phyloP scores from a whole-genome alignment of 2,797 vertebrate species.

The Amphiprion clarkii region DNA sequence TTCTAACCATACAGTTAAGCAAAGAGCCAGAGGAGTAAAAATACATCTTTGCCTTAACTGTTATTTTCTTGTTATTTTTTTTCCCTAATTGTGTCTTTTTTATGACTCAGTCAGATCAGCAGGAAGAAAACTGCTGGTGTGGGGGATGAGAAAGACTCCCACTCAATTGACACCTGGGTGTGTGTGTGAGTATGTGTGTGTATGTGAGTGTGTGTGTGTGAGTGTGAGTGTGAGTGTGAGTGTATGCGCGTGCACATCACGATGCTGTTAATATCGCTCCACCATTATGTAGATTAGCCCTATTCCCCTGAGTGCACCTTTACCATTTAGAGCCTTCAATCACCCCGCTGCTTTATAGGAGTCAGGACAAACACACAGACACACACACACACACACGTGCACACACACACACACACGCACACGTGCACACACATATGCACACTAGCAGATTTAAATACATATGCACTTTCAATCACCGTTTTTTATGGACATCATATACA shows the following conservation, averaged over 20 bases:
- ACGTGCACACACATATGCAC: slow-evolving; percentile 6
- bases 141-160: slow-evolving; percentile 18
- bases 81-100: slow-evolving; percentile 10
- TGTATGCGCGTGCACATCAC: too few species aligned
- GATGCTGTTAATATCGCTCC: slow-evolving; percentile 68
- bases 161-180: slow-evolving; percentile 33
- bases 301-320: slow-evolving; percentile 78
- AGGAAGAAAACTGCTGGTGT: slow-evolving; percentile 29
- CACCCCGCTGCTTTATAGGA: slow-evolving; percentile 65
- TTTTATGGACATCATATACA: slow-evolving; percentile 44
- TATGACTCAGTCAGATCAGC: slow-evolving; percentile 13
- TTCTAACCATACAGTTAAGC: slow-evolving; percentile 6
- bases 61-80: slow-evolving; percentile 1
- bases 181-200: slow-evolving; percentile 33
- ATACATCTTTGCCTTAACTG: slow-evolving; percentile 14
- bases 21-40: background rate
- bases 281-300: slow-evolving; percentile 83
- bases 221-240: slow-evolving; percentile 5
- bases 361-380: slow-evolving; percentile 41
- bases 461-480: slow-evolving; percentile 41
- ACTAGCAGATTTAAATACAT: slow-evolving; percentile 4
- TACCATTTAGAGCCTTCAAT: slow-evolving; percentile 77
- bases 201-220: slow-evolving; percentile 16
- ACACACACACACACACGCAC: slow-evolving; percentile 11
- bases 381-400: slow-evolving; percentile 31